Evolutionary conservation across 2,888 invertebrate genomes (phyloP).

Genomic region (Thereva unica): DNA sequence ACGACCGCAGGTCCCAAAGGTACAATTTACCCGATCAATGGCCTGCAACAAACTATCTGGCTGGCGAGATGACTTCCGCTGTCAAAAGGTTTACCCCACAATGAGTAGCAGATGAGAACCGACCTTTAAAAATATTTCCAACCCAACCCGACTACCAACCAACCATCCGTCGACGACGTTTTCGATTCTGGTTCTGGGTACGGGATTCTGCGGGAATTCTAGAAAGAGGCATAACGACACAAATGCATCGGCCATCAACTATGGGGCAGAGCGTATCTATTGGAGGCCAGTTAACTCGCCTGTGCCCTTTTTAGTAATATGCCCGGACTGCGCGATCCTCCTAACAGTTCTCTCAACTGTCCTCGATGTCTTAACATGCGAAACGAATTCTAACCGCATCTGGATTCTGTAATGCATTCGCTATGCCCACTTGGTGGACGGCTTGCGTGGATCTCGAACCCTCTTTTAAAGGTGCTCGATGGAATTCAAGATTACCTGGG

Average conservation of each 20-base stretch:
- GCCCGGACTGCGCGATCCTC: neutral
- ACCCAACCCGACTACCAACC: neutral
- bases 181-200: too few relatives aligned
- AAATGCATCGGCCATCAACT: neutral
- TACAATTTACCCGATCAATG: conserved; percentile 14
- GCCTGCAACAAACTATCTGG: conserved; percentile 3
- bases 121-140: conserved; percentile 33
- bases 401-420: neutral
- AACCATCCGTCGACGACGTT: too few relatives aligned
- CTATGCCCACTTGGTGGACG: conserved; percentile 3
- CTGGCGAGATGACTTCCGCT: conserved; percentile 14
- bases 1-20: conserved; percentile 9
- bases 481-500: conserved; percentile 23
- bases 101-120: conserved; percentile 18
- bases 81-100: conserved; percentile 16
- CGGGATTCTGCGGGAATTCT: too few relatives aligned
- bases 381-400: conserved; percentile 14
- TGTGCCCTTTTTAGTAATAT: conserved; percentile 19
- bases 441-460: neutral
- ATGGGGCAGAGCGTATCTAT: conserved; percentile 4
- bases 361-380: conserved; percentile 22
- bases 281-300: conserved; percentile 24
- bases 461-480: conserved; percentile 5
- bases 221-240: too few relatives aligned
- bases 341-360: conserved; percentile 33